A percentile compares a stretch with the other conserved stretches of the same genome.
Evolutionary conservation across 2,888 invertebrate species (phyloP).

Genomic region (Choristoneura rosaceana): DNA sequence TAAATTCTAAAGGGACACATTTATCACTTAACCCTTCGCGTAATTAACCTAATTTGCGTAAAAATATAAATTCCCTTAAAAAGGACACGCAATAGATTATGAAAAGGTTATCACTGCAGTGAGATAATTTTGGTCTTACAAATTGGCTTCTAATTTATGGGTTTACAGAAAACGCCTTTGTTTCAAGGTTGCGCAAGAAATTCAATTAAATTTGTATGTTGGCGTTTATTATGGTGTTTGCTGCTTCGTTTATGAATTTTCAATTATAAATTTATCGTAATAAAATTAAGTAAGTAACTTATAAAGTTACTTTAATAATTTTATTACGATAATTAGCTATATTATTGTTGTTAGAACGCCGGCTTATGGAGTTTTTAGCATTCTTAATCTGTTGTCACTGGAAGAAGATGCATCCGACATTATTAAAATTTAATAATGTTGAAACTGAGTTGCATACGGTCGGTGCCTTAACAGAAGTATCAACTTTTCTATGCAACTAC

Average conservation of each 20-base stretch:
- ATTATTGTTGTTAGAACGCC: too few relatives aligned
- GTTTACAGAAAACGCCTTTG: neutral
- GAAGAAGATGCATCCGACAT: too few relatives aligned
- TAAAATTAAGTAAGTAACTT: too few relatives aligned
- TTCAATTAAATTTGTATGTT: neutral
- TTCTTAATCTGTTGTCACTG: too few relatives aligned
- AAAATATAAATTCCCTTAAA: conserved; percentile 48
- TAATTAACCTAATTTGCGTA: conserved; percentile 71
- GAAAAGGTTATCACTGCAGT: conserved; percentile 36
- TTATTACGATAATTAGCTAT: too few relatives aligned
- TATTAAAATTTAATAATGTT: too few relatives aligned
- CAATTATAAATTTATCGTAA: too few relatives aligned
- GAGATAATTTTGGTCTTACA: conserved; percentile 36
- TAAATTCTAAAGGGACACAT: conserved; percentile 70
- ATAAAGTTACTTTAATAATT: too few relatives aligned
- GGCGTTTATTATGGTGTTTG: neutral
- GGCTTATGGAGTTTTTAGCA: too few relatives aligned
- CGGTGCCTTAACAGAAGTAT: too few relatives aligned
- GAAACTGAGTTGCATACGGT: too few relatives aligned
- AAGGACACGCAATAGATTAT: conserved; percentile 38
- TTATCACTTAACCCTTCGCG: conserved; percentile 69
- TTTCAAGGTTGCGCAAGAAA: neutral
- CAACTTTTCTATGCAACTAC: too few relatives aligned
- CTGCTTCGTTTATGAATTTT: neutral
- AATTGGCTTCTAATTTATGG: conserved; percentile 16